These are phyloP conservation scores for Furcifer pardalis DNA, from an alignment of 2,797 vertebrate genomes.

Conservation along the genomic window DNA sequence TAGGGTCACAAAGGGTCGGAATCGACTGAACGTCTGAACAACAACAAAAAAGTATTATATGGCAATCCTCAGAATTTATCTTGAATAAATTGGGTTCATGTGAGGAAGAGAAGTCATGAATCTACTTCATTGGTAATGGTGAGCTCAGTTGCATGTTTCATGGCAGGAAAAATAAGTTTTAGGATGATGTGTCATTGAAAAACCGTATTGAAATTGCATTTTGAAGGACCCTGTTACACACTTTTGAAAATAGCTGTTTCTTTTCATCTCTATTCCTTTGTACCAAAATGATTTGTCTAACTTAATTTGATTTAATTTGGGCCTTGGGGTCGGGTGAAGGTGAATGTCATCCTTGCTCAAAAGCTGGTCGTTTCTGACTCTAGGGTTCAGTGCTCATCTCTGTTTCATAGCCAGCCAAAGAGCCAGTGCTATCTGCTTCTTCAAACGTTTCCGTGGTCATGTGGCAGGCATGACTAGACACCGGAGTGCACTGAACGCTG, in stretches of 20 bases:
- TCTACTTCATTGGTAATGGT: neutral
- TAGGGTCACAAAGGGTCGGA: too few species aligned
- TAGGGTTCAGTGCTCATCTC: too few species aligned
- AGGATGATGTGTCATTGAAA: neutral
- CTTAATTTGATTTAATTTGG: neutral
- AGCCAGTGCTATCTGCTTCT: too few species aligned
- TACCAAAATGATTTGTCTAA: too few species aligned
- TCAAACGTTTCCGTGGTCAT: too few species aligned
- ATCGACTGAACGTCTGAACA: too few species aligned
- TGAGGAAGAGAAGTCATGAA: neutral
- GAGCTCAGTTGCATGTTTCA: slow-evolving; percentile 21
- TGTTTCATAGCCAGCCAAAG: too few species aligned
- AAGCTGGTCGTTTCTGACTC: too few species aligned
- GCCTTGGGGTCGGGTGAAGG: neutral
- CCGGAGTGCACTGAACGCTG: too few species aligned
- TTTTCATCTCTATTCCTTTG: too few species aligned
- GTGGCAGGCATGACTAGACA: too few species aligned
- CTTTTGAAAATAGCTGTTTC: slow-evolving; percentile 10
- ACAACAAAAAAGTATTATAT: neutral
- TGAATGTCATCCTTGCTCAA: too few species aligned
- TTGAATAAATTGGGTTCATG: neutral
- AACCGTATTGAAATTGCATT: neutral
- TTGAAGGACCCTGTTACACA: neutral
- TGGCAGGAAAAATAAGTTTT: neutral
- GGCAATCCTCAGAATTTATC: neutral